Percentiles rank a stretch among this genome's conserved stretches.
These are phyloP conservation scores for Leptinotarsa rubiginosa DNA, from an alignment of 2,888 invertebrate genomes.

Conservation along the genomic window DNA sequence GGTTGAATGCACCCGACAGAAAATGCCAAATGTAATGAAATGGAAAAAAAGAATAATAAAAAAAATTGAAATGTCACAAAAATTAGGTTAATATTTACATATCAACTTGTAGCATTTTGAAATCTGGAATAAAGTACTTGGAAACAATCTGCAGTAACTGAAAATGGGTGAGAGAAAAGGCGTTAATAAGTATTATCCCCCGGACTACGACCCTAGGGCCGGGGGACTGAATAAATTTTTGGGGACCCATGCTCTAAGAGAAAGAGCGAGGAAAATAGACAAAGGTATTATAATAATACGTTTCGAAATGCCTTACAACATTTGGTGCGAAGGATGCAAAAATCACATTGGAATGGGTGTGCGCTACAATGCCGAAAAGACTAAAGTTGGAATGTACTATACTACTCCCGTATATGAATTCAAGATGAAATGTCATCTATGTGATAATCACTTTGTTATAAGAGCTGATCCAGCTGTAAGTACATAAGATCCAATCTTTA, in stretches of 20 bases:
- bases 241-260: conserved; percentile 94
- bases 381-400: conserved; percentile 96
- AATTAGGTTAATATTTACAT: too few species aligned
- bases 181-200: conserved; percentile 97
- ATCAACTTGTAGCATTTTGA: too few species aligned
- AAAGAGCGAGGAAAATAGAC: conserved; percentile 94
- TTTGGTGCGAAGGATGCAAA: conserved; percentile 98
- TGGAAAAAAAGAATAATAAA: too few species aligned
- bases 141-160: not conserved
- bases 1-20: too few species aligned
- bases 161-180: conserved; percentile 98
- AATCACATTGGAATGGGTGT: conserved; percentile 99
- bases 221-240: conserved; percentile 95
- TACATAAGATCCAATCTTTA: conserved; percentile 41
- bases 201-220: conserved; percentile 96
- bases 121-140: not conserved
- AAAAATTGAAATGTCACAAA: too few species aligned
- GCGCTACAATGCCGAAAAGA: conserved; percentile 94
- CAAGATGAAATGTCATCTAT: conserved; percentile 98
- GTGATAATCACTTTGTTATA: conserved; percentile 97
- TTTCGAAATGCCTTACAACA: conserved; percentile 99
- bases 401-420: conserved; percentile 98
- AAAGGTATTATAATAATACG: conserved; percentile 95
- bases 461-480: conserved; percentile 96
- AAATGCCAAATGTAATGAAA: too few species aligned